Conservation (phyloP, 1,140 invertebrate genomes). For the Sesamia nonagrioides region DNA sequence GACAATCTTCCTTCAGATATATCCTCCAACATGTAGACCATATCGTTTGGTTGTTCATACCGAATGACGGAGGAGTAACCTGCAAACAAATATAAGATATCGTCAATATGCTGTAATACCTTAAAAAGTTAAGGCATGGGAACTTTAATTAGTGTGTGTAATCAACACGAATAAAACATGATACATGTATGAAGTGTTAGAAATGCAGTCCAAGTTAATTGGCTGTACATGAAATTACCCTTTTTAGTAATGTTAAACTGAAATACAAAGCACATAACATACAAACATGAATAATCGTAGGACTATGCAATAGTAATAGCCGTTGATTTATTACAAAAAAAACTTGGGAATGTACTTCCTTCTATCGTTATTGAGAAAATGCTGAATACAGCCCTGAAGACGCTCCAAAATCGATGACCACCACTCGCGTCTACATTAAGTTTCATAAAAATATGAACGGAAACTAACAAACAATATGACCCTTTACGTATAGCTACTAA, state of each 20-base stretch:
- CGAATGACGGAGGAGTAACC: conserved; percentile 70
- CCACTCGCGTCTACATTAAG: neutral
- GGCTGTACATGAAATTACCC: neutral
- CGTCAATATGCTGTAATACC: neutral
- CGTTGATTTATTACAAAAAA: conserved; percentile 26
- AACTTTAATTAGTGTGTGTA: neutral
- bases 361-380: conserved; percentile 21
- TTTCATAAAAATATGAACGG: neutral
- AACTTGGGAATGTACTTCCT: conserved; percentile 53
- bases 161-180: neutral
- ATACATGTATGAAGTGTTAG: conserved; percentile 5
- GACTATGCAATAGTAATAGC: conserved; percentile 43
- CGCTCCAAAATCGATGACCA: conserved; percentile 16
- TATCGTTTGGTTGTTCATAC: conserved; percentile 70
- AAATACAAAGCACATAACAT: conserved; percentile 17
- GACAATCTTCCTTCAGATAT: conserved; percentile 53
- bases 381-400: conserved; percentile 11
- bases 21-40: conserved; percentile 69
- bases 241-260: conserved; percentile 23
- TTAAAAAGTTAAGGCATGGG: neutral
- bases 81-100: conserved; percentile 56
- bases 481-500: neutral
- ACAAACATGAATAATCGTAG: conserved; percentile 18
- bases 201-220: conserved; percentile 27
- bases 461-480: neutral